These are phyloP conservation scores for Steromphala cineraria DNA, from an alignment of 2,888 invertebrate genomes.

Conservation along the genomic window DNA sequence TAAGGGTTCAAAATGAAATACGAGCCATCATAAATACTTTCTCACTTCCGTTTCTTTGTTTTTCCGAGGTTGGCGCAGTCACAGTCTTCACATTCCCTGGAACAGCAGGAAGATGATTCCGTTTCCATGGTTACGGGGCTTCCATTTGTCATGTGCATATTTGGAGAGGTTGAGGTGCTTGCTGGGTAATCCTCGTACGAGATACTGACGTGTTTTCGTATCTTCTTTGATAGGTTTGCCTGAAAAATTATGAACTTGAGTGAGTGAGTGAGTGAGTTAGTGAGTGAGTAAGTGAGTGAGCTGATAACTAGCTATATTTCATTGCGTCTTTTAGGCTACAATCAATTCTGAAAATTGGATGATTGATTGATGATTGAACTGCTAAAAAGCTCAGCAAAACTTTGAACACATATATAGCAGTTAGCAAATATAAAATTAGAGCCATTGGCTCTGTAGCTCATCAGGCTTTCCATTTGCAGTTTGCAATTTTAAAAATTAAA, in stretches of 20 bases:
- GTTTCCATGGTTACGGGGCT: neutral
- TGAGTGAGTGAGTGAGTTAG: neutral
- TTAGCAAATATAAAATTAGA: too few species aligned
- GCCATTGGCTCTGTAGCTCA: too few species aligned
- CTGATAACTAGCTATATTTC: too few species aligned
- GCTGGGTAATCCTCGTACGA: slow-evolving; percentile 37
- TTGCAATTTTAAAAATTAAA: too few species aligned
- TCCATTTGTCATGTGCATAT: neutral
- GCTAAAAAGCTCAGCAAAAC: too few species aligned
- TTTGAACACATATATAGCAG: too few species aligned
- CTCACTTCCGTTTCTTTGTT: slow-evolving; percentile 12
- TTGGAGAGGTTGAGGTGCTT: neutral
- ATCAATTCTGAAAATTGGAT: too few species aligned
- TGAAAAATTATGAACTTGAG: neutral
- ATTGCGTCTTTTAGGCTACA: too few species aligned
- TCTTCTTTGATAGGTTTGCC: slow-evolving; percentile 4
- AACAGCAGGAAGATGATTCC: neutral
- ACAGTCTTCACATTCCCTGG: neutral
- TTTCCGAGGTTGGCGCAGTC: neutral
- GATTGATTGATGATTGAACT: too few species aligned
- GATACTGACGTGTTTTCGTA: slow-evolving; percentile 39
- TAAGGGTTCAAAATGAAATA: too few species aligned
- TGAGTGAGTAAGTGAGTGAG: neutral
- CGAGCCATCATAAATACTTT: too few species aligned
- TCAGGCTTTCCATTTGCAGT: too few species aligned